Evolutionary conservation across 1,140 invertebrate genomes (phyloP).

Genomic region (Sitophilus oryzae): DNA sequence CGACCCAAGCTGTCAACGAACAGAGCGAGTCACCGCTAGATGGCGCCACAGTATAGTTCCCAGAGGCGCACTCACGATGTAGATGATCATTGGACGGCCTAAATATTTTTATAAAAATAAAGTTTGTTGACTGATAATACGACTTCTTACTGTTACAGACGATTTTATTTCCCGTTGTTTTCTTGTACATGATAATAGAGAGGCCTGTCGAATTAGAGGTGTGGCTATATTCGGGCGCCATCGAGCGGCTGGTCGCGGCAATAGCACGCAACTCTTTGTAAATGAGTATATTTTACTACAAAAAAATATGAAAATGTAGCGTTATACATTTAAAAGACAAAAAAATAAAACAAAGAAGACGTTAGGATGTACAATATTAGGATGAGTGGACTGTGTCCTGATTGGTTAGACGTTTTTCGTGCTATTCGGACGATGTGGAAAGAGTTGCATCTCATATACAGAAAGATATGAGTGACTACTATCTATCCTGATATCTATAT

Average conservation of each 20-base stretch:
- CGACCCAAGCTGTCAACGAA: slow-evolving; percentile 17
- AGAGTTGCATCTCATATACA: slow-evolving; percentile 10
- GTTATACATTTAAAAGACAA: slow-evolving; percentile 20
- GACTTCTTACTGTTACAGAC: slow-evolving; percentile 30
- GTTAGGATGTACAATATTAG: slow-evolving; percentile 30
- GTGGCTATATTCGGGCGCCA: slow-evolving; percentile 7
- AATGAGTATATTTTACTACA: slow-evolving; percentile 38
- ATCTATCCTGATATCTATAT: slow-evolving; percentile 40
- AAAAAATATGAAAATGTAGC: no score
- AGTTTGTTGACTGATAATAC: slow-evolving; percentile 37
- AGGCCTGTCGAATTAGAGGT: slow-evolving; percentile 24
- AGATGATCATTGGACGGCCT: slow-evolving; percentile 36
- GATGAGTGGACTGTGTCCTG: background rate
- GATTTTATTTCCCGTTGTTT: slow-evolving; percentile 30
- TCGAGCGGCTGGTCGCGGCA: slow-evolving; percentile 3
- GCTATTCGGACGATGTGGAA: slow-evolving; percentile 1
- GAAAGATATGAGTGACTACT: slow-evolving; percentile 29
- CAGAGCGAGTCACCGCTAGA: background rate
- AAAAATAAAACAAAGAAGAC: no score
- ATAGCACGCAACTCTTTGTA: slow-evolving; percentile 27
- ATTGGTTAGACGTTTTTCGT: background rate
- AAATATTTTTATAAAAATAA: slow-evolving; percentile 41
- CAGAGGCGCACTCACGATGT: no score
- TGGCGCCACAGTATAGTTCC: background rate
- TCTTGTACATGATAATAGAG: no score